Evolutionary conservation across 1,140 invertebrate genomes (phyloP).

Genomic region (Drosophila grimshawi): DNA sequence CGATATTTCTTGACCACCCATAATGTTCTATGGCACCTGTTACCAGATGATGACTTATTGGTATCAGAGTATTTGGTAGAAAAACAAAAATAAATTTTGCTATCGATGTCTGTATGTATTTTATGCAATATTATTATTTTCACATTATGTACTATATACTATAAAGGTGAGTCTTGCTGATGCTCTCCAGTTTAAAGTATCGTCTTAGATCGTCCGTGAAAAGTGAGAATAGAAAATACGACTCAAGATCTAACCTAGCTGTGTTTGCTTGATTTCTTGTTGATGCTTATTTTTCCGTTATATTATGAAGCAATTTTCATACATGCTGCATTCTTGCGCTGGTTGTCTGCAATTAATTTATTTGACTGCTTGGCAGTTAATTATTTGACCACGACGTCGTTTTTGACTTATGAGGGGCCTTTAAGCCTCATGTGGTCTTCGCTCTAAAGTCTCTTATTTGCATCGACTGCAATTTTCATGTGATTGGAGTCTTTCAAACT

Average conservation of each 20-base stretch:
- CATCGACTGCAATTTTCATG: constrained; percentile 14
- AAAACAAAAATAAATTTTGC: too few relatives aligned
- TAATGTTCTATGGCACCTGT: too few relatives aligned
- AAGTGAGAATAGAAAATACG: not conserved
- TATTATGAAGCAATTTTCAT: constrained; percentile 57
- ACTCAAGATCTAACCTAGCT: not conserved
- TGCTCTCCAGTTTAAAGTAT: too few relatives aligned
- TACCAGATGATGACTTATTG: too few relatives aligned
- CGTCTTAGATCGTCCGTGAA: too few relatives aligned
- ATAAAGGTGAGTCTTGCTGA: too few relatives aligned
- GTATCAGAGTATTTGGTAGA: too few relatives aligned
- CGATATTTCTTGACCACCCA: too few relatives aligned
- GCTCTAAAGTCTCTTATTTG: constrained; percentile 18
- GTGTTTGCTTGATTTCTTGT: not conserved
- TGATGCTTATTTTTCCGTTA: constrained; percentile 18
- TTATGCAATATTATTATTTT: too few relatives aligned
- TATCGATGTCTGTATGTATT: too few relatives aligned
- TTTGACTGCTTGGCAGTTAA: constrained; percentile 49
- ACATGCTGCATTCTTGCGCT: constrained; percentile 24
- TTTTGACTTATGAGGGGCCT: constrained; percentile 29
- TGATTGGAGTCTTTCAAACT: constrained; percentile 30
- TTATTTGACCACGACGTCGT: constrained; percentile 40
- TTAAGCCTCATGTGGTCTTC: constrained; percentile 63
- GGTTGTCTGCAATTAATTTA: constrained; percentile 60
- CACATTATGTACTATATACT: too few relatives aligned